phyloP scores from a whole-genome alignment of 2,113 vertebrate species.

The Cinclus mexicanus region DNA sequence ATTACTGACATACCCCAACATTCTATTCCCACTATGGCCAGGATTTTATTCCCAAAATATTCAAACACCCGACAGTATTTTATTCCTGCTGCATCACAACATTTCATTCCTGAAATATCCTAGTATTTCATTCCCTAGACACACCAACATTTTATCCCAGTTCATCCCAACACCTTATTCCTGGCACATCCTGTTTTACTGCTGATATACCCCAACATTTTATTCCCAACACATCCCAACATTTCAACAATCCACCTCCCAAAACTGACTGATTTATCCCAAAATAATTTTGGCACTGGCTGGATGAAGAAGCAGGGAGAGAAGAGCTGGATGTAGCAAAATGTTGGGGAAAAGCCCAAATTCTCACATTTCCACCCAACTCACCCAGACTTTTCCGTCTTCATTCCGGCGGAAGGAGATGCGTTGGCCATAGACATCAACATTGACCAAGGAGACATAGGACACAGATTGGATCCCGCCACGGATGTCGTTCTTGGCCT shows the following conservation, averaged over 20 bases:
- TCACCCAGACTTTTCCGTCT: slow-evolving; percentile 77
- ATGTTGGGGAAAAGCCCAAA: neutral
- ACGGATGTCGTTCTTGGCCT: slow-evolving; percentile 80
- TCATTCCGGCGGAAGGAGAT: slow-evolving; percentile 75
- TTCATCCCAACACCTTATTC: neutral
- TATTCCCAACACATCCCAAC: neutral
- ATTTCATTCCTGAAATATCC: neutral
- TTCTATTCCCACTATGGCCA: neutral
- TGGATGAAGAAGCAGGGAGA: neutral
- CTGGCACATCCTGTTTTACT: neutral
- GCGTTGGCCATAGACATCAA: slow-evolving; percentile 66
- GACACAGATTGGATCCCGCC: slow-evolving; percentile 72
- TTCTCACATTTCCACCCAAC: neutral
- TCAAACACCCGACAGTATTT: neutral
- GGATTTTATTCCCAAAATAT: neutral
- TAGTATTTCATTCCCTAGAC: neutral
- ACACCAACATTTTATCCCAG: neutral
- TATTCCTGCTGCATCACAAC: neutral
- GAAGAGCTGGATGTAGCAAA: neutral
- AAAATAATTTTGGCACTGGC: neutral
- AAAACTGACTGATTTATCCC: neutral
- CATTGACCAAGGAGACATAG: slow-evolving; percentile 67
- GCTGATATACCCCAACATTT: neutral
- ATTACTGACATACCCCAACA: neutral
- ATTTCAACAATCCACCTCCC: neutral